A percentile compares a stretch with the other conserved stretches of the same genome.
Conservation (phyloP, 2,113 vertebrate species). For the Phaethon lepturus region DNA sequence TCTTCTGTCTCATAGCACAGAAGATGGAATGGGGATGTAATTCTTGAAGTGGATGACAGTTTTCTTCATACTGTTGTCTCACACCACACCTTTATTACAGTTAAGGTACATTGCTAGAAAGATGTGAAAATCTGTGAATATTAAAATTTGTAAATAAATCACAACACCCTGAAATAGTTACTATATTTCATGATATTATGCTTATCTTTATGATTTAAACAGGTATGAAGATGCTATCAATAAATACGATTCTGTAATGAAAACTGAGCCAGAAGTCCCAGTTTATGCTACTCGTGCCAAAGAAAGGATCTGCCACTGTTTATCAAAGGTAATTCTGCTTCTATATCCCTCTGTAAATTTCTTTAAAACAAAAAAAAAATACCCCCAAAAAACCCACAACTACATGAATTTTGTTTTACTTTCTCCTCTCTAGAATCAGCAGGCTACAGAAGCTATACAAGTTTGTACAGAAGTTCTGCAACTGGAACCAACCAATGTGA, state of each 20-base stretch:
- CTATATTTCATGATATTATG: not conserved
- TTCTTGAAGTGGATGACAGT: not conserved
- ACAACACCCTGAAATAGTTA: not conserved
- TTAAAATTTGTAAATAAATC: not conserved
- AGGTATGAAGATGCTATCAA: conserved; percentile 90
- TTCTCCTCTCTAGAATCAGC: conserved; percentile 80
- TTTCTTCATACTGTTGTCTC: not conserved
- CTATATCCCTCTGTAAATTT: not conserved
- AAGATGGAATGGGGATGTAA: not conserved
- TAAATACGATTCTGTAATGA: conserved; percentile 91
- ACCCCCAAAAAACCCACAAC: not conserved
- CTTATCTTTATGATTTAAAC: not conserved
- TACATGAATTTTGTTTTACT: not conserved
- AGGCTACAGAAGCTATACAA: conserved; percentile 83
- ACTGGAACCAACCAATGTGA: conserved; percentile 85
- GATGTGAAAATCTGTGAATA: not conserved
- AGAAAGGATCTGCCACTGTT: conserved; percentile 93
- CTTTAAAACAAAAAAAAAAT: not conserved
- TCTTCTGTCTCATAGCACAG: not conserved
- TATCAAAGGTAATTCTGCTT: conserved; percentile 83
- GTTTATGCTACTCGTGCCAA: conserved; percentile 86
- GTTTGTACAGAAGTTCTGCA: conserved; percentile 89
- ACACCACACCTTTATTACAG: not conserved
- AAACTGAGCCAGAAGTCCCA: conserved; percentile 86
- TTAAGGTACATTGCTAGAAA: not conserved